Percentiles rank a stretch among this genome's conserved stretches.
phyloP scores from a whole-genome alignment of 2,888 invertebrate species.

The Drosophila lutescens region DNA sequence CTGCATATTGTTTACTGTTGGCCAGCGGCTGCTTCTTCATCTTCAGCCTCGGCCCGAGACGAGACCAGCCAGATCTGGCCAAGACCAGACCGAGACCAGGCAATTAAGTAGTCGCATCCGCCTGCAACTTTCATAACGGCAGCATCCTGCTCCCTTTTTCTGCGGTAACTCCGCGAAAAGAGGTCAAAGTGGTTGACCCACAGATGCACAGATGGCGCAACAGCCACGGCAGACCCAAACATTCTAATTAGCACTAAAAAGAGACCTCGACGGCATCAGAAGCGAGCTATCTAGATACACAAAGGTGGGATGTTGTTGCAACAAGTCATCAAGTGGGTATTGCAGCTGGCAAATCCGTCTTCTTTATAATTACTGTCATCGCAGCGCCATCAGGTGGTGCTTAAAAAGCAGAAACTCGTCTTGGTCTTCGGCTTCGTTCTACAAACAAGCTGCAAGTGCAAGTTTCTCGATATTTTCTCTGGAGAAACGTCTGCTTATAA shows the following conservation, averaged over 20 bases:
- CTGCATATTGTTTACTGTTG: constrained; percentile 68
- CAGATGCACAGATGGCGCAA: constrained; percentile 5
- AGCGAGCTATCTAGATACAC: constrained; percentile 5
- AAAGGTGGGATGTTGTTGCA: constrained; percentile 44
- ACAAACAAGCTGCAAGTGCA: constrained; percentile 47
- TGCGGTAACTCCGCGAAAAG: constrained; percentile 13
- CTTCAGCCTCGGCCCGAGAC: constrained; percentile 15
- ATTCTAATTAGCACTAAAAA: constrained; percentile 54
- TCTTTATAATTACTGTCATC: constrained; percentile 73
- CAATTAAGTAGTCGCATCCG: constrained; percentile 70
- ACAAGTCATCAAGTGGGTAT: constrained; percentile 20
- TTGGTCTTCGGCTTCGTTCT: constrained; percentile 55
- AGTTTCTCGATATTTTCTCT: constrained; percentile 54
- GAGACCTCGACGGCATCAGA: constrained; percentile 7
- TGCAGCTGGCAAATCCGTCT: constrained; percentile 68
- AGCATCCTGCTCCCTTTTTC: constrained; percentile 65
- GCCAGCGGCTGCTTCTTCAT: constrained; percentile 24
- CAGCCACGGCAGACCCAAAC: constrained; percentile 1
- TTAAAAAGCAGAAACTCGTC: constrained; percentile 52
- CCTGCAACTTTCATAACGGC: constrained; percentile 69
- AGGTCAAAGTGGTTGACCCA: constrained; percentile 24
- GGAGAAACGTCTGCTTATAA: constrained; percentile 41
- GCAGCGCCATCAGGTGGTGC: constrained; percentile 34
- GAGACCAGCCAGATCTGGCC: constrained; percentile 33
- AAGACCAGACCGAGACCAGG: constrained; percentile 40